Percentiles rank a stretch among this genome's conserved stretches.
phyloP scores from a whole-genome alignment of 2,888 invertebrate species.

The Shargacucullia verbasci region DNA sequence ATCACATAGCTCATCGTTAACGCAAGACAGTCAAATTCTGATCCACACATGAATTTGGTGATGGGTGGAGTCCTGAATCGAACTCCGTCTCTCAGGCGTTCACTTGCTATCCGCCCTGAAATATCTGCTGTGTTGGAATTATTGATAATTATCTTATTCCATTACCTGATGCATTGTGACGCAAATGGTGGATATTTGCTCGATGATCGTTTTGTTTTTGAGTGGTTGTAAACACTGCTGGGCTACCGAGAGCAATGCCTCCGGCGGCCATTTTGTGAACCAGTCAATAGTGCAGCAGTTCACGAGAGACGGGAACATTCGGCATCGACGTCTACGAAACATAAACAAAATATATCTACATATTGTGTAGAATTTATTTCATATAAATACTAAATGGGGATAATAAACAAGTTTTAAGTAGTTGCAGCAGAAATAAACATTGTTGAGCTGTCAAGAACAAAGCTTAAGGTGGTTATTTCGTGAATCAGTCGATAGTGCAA shows the following conservation, averaged over 20 bases:
- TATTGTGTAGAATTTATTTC: no score
- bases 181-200: constrained; percentile 76
- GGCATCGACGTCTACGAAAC: constrained; percentile 91
- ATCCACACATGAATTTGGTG: no score
- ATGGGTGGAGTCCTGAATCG: no score
- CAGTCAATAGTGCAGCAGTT: constrained; percentile 98
- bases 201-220: constrained; percentile 80
- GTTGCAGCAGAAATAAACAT: constrained; percentile 90
- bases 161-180: constrained; percentile 81
- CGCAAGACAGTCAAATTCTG: no score
- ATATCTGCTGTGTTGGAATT: no score
- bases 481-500: constrained; percentile 98
- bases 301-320: constrained; percentile 98
- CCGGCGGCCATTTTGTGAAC: constrained; percentile 97
- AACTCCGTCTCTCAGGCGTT: no score
- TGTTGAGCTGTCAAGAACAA: constrained; percentile 94
- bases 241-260: constrained; percentile 95
- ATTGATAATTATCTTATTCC: no score
- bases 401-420: no score
- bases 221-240: constrained; percentile 91
- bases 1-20: no score
- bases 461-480: constrained; percentile 97
- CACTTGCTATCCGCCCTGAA: no score
- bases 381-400: background rate
- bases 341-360: background rate